Base-by-base conservation (phyloP, 2,113 vertebrate species). In the Cyanoliseus patagonus region DNA sequence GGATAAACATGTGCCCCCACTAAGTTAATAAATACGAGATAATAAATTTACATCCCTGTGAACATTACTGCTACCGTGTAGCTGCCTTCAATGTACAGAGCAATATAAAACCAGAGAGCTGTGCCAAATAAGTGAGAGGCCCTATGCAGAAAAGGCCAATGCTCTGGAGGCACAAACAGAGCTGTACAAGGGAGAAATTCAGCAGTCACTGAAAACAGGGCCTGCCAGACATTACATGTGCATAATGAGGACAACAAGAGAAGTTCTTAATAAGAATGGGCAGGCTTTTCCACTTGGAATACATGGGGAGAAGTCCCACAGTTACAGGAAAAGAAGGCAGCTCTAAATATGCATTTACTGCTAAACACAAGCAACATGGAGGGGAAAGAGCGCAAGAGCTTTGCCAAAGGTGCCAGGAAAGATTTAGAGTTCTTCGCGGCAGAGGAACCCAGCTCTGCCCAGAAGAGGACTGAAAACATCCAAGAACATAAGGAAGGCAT, bases 1-100 rank as follows among this genome's bases (percentile, higher is more conserved):
- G 95, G 81, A 94, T 89, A 97, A 91, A 91, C 92, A 96, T 57
- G 88, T 93, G 89, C n/a, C 66, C n/a, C 83, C 84, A 69, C 88
- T 35, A 92, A 94, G 96, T 91, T 92, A 92, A 90, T 93, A 69
- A 94, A 91, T 23, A 86, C 7, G 13, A 95, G 93, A 86, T 77
- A 97, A 88, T 66, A 83, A 51, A 79, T 86, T 91, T 93, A 89
- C 59, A 59, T 44, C 82, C 70, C 49, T 62, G 41, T 51, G 84
- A 95, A 89, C 84, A 74, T 82, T 82, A 62, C 76, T 64, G 46
- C 77, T 47, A 52, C 83, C 2, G 1, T 20, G 88, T 28, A 57
- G 62, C 59, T 86, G 62, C 62, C 59, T 94, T 74, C 74, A 73
- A 66, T 10, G 23, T 42, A 79, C 59, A 80, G 67, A 89, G 59